phyloP scores from a whole-genome alignment of 2,113 vertebrate genomes.

The Myrmophylax atrothorax region DNA sequence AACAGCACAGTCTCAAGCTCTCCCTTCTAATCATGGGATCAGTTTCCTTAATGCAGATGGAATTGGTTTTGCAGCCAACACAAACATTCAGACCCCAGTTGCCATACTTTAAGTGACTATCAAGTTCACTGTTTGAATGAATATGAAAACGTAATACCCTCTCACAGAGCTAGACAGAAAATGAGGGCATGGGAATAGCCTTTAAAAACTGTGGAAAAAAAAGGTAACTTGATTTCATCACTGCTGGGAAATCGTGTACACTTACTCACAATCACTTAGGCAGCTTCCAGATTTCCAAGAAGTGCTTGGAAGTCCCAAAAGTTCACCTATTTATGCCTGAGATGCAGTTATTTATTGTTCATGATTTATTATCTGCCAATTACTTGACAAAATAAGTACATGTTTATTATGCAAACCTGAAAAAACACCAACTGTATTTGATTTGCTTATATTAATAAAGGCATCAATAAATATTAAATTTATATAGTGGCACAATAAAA shows the following conservation, averaged over 20 bases:
- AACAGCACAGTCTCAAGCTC: background rate
- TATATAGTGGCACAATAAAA: background rate
- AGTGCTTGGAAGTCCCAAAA: background rate
- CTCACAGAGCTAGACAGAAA: background rate
- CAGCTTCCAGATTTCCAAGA: background rate
- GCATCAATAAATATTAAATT: background rate
- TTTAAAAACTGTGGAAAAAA: background rate
- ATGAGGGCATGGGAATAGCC: background rate
- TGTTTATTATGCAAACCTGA: background rate
- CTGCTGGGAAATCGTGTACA: background rate
- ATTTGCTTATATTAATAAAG: background rate
- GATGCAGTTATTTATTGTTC: background rate
- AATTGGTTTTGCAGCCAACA: background rate
- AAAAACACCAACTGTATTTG: background rate
- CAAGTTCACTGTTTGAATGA: background rate
- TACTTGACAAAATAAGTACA: background rate
- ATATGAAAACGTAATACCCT: fast-evolving
- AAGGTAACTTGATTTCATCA: background rate
- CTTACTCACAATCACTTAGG: background rate
- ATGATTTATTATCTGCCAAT: background rate
- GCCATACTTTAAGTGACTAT: background rate
- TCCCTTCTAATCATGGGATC: background rate
- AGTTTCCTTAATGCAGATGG: background rate
- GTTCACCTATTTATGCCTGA: background rate
- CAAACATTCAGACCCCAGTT: background rate